These are phyloP conservation scores for Drosophila ochracea DNA, from an alignment of 2,888 invertebrate species.

Conservation along the genomic window DNA sequence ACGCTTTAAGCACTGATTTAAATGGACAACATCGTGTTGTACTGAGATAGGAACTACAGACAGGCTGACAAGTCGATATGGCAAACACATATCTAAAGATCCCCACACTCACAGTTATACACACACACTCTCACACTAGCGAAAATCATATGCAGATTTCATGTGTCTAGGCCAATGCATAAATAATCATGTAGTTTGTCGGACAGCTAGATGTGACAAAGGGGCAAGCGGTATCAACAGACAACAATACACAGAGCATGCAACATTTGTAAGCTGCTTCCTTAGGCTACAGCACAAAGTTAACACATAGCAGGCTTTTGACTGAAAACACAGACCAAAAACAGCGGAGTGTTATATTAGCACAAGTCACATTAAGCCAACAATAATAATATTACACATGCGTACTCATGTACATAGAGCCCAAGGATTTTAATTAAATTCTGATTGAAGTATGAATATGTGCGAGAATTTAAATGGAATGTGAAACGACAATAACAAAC, in stretches of 20 bases:
- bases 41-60: conserved; percentile 11
- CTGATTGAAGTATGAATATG: not conserved
- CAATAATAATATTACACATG: conserved; percentile 22
- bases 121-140: conserved; percentile 1
- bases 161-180: conserved; percentile 60
- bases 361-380: conserved; percentile 23
- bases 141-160: conserved; percentile 46
- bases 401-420: not conserved
- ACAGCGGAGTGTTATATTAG: conserved; percentile 13
- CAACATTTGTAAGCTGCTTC: conserved; percentile 58
- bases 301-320: conserved; percentile 16
- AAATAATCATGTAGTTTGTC: conserved; percentile 63
- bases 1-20: conserved; percentile 40
- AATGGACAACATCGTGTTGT: conserved; percentile 32
- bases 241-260: conserved; percentile 4
- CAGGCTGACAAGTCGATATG: conserved; percentile 41
- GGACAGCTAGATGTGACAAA: conserved; percentile 10
- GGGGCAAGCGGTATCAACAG: conserved; percentile 5
- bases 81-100: conserved; percentile 17
- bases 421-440: conserved; percentile 40
- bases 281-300: conserved; percentile 31
- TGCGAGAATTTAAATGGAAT: conserved; percentile 13
- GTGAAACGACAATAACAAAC: not conserved
- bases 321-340: conserved; percentile 9
- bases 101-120: not conserved